Evolutionary conservation across 2,888 invertebrate species (phyloP).

Genomic region (Polymixis flavicincta): DNA sequence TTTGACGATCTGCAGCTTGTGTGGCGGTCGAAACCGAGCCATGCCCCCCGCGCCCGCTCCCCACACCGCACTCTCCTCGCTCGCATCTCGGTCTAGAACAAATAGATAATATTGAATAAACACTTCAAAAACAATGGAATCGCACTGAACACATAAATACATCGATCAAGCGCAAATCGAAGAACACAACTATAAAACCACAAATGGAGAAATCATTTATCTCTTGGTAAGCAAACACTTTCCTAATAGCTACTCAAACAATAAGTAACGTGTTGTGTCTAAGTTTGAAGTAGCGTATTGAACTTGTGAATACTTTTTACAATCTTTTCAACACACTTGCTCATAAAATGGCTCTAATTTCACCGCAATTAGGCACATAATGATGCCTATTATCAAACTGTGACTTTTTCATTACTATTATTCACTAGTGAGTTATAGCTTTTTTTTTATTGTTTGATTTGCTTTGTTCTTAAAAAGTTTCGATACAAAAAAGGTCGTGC

Average conservation of each 20-base stretch:
- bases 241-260: slow-evolving; percentile 35
- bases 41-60: slow-evolving; percentile 86
- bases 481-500: too few species aligned
- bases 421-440: too few species aligned
- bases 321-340: too few species aligned
- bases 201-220: slow-evolving; percentile 15
- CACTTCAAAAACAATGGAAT: slow-evolving; percentile 31
- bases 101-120: slow-evolving; percentile 21
- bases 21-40: slow-evolving; percentile 94
- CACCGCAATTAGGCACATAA: too few species aligned
- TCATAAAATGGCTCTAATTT: too few species aligned
- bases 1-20: slow-evolving; percentile 97
- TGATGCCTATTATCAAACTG: too few species aligned
- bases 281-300: neutral
- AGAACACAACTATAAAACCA: slow-evolving; percentile 5
- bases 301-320: neutral
- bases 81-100: slow-evolving; percentile 79
- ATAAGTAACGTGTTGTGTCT: slow-evolving; percentile 8
- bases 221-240: slow-evolving; percentile 21
- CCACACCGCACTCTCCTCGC: slow-evolving; percentile 88
- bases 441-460: too few species aligned
- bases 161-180: slow-evolving; percentile 29
- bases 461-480: too few species aligned
- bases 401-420: too few species aligned
- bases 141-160: slow-evolving; percentile 34